Percentiles rank a stretch among this genome's conserved stretches.
phyloP scores from a whole-genome alignment of 2,113 vertebrate species.

The Entomyzon cyanotis region DNA sequence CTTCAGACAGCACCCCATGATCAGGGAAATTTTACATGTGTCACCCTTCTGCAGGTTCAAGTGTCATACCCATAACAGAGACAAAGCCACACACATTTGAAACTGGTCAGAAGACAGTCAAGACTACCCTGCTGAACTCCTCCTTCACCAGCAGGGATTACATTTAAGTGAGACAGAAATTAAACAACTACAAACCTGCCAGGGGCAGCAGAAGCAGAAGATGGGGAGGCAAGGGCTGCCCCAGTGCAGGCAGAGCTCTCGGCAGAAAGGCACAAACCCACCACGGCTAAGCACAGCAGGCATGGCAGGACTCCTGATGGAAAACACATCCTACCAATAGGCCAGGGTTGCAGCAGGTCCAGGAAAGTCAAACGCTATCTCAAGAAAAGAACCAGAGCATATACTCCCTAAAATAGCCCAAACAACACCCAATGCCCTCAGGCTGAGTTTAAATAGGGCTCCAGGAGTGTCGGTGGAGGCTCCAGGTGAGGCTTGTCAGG shows the following conservation, averaged over 20 bases:
- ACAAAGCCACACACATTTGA: background rate
- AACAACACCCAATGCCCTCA: accelerated
- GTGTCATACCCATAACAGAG: accelerated
- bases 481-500: background rate
- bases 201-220: background rate
- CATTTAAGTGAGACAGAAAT: background rate
- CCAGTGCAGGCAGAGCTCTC: accelerated
- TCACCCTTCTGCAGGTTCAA: background rate
- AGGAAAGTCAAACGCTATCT: background rate
- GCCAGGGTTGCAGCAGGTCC: background rate
- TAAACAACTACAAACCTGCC: background rate
- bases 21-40: background rate
- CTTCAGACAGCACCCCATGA: background rate
- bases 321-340: background rate
- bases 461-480: background rate
- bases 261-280: background rate
- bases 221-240: background rate
- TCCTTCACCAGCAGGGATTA: background rate
- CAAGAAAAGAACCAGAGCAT: accelerated
- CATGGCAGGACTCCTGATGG: background rate
- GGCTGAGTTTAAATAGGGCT: background rate
- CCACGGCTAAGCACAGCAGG: background rate
- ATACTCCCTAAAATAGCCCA: accelerated
- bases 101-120: background rate
- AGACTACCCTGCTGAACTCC: background rate